Evolutionary conservation across 2,888 invertebrate genomes (phyloP).

Genomic region (Crepidodera aurea): DNA sequence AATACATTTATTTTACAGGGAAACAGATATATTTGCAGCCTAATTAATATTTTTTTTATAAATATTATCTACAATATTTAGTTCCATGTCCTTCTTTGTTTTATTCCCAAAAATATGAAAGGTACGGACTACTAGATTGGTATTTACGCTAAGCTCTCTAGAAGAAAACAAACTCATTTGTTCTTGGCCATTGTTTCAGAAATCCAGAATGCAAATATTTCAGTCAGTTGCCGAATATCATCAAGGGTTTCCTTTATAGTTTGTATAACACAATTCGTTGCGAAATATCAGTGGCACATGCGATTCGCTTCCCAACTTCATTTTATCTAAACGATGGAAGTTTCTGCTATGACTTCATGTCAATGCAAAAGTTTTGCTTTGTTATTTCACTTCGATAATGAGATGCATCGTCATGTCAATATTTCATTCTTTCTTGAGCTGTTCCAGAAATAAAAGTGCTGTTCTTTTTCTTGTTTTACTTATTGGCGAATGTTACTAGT

Average conservation of each 20-base stretch:
- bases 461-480: no score
- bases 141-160: slow-evolving; percentile 6
- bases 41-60: no score
- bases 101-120: no score
- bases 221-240: slow-evolving; percentile 23
- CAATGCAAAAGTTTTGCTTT: slow-evolving; percentile 18
- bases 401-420: slow-evolving; percentile 7
- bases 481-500: no score
- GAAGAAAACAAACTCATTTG: slow-evolving; percentile 13
- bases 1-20: no score
- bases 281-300: slow-evolving; percentile 26
- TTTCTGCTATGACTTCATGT: slow-evolving; percentile 6
- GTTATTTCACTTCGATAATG: slow-evolving; percentile 20
- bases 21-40: no score
- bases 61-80: no score
- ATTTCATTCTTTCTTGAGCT: slow-evolving; percentile 1
- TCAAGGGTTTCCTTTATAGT: slow-evolving; percentile 24
- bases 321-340: slow-evolving; percentile 32
- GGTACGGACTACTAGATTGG: not conserved
- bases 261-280: slow-evolving; percentile 26
- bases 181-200: slow-evolving; percentile 17
- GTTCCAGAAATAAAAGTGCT: no score
- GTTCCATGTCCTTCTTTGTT: no score
- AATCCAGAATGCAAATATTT: slow-evolving; percentile 22
- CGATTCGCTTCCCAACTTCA: slow-evolving; percentile 24